Base-by-base conservation (phyloP, 2,113 vertebrate genomes). In the Aphyosemion australe region DNA sequence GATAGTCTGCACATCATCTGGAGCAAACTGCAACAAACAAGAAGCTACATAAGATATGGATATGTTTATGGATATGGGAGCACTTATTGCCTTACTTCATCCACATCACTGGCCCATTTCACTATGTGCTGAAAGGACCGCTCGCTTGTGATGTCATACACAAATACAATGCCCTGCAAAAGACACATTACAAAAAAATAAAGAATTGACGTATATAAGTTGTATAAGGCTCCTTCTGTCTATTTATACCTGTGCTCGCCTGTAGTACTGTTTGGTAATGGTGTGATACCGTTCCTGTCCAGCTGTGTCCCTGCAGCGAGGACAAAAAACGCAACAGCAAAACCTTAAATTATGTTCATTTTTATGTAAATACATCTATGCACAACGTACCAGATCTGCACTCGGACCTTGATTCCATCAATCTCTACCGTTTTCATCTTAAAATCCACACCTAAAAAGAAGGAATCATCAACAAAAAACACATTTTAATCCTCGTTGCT, bases 221-320 rank as follows among this genome's bases (percentile, higher is more conserved):
- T 0, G 12, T 56, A 39, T 0, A 11, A 48, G 9, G 12, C 13
- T 18, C 20, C 18, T 45, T 16, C 1, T 31, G 14, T n/a, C 4
- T 34, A 16, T 14, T 65, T 12, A 34, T 43, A 54, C 97, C 95
- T 98, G 97, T 18, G 97, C 97, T 49, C 97, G 84, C 68, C 97
- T 93, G 84, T 98, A 99, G 90, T 99, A 99, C 93, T 99, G 97
- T 74, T 98, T 98, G 59, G 96, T 98, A 79, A 98, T 98, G 60
- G 96, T 98, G 90, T 97, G 95, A 79, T 98, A 99, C 56, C 97
- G 91, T 78, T 98, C 97, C 89, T 99, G 97, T 10, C 97, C 97
- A 0, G 97, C 97, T 0, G 97, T 99, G 87, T 99, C 97, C 97
- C 97, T 99, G 88, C 20, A 68, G 8, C 78, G 46, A 68, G 20